phyloP scores from a whole-genome alignment of 2,113 vertebrate species.

The Pollachius pollachius region DNA sequence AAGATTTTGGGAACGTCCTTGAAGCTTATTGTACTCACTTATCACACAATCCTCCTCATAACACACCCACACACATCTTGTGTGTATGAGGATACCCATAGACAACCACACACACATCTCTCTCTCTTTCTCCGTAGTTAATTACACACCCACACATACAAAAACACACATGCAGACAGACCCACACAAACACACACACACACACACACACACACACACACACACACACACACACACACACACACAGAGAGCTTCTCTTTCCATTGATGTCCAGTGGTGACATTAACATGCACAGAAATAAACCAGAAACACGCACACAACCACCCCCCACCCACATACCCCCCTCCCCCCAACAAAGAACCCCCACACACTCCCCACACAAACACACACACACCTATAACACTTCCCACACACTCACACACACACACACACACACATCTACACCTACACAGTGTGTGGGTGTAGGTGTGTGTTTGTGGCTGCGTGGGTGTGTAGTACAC shows the following conservation, averaged over 20 bases:
- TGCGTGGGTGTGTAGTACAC: not conserved
- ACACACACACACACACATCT: constrained; percentile 27
- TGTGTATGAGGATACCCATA: too few relatives aligned
- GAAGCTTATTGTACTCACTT: too few relatives aligned
- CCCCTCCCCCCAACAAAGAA: not conserved
- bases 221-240: not conserved
- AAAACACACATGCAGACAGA: not conserved
- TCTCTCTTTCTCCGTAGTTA: too few relatives aligned
- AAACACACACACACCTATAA: not conserved
- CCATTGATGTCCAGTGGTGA: not conserved
- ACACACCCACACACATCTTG: not conserved
- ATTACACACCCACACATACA: not conserved
- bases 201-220: not conserved
- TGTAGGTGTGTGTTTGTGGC: too few relatives aligned
- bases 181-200: not conserved
- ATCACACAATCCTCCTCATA: not conserved
- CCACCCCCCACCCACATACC: not conserved
- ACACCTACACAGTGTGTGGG: not conserved
- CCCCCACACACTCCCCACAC: not conserved
- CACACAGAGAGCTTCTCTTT: not conserved
- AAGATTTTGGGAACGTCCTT: too few relatives aligned
- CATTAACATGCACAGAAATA: not conserved
- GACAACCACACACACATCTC: too few relatives aligned
- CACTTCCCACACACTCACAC: not conserved
- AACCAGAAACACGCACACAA: not conserved